Percentiles rank a stretch among this genome's conserved stretches.
Conservation (phyloP, 2,113 vertebrate species). For the Falcunculus frontatus region DNA sequence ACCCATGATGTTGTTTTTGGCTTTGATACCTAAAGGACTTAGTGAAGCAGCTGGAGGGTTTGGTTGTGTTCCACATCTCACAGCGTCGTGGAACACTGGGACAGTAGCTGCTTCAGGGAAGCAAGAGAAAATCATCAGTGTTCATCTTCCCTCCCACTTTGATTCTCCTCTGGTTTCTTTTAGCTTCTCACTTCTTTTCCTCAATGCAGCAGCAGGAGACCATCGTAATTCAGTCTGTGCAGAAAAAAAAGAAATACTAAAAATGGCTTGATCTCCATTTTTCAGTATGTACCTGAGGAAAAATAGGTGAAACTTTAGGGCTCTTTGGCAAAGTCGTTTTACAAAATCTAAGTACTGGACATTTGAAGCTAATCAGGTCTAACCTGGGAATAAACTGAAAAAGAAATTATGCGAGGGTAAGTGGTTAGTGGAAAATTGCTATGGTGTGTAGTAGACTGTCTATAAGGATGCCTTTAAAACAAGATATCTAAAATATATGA, state of each 20-base stretch:
- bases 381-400: not conserved
- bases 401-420: not conserved
- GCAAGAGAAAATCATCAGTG: not conserved
- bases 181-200: not conserved
- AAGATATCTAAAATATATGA: not conserved
- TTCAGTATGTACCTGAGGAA: not conserved
- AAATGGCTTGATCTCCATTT: not conserved
- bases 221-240: not conserved
- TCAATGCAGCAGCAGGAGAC: not conserved
- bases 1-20: conserved; percentile 23
- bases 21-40: conserved; percentile 29
- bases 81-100: not conserved
- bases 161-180: not conserved
- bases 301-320: not conserved
- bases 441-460: not conserved
- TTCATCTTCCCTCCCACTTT: not conserved
- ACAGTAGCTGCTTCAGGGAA: not conserved
- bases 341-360: not conserved
- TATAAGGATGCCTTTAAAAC: not conserved
- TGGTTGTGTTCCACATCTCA: conserved; percentile 14
- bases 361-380: not conserved
- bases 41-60: not conserved
- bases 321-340: not conserved
- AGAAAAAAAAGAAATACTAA: not conserved
- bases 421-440: not conserved